Evolutionary conservation across 2,113 vertebrate species (phyloP).

Genomic region (Brienomyrus longianalis): DNA sequence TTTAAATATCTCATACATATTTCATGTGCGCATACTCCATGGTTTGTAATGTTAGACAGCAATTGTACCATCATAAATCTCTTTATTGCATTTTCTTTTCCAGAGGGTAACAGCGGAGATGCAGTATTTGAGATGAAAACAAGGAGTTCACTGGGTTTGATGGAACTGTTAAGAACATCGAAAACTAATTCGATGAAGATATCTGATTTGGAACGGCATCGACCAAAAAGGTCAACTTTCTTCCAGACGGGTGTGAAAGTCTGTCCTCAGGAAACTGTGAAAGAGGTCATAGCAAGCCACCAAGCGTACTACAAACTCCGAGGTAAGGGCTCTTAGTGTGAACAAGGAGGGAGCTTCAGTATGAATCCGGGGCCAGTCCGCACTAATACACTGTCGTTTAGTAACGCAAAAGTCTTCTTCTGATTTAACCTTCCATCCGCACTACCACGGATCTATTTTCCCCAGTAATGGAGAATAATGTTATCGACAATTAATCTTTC

Average conservation of each 20-base stretch:
- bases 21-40: neutral
- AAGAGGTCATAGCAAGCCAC: conserved; percentile 76
- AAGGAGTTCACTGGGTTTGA: conserved; percentile 45
- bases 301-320: conserved; percentile 80
- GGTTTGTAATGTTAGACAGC: neutral
- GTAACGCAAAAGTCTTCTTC: too few species aligned
- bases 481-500: too few species aligned
- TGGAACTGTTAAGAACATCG: conserved; percentile 49
- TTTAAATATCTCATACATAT: neutral
- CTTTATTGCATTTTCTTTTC: conserved; percentile 23
- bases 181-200: conserved; percentile 57
- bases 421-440: too few species aligned
- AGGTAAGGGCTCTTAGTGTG: conserved; percentile 61
- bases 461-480: too few species aligned
- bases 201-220: conserved; percentile 59
- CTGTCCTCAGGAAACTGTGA: conserved; percentile 76
- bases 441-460: too few species aligned
- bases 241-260: conserved; percentile 73
- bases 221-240: conserved; percentile 72
- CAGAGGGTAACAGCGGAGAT: conserved; percentile 48
- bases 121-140: conserved; percentile 47
- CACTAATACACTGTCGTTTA: too few species aligned
- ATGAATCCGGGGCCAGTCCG: neutral
- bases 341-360: neutral
- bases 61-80: neutral